Base-by-base conservation (phyloP, 2,797 vertebrate species). In the Cyclura pinguis region DNA sequence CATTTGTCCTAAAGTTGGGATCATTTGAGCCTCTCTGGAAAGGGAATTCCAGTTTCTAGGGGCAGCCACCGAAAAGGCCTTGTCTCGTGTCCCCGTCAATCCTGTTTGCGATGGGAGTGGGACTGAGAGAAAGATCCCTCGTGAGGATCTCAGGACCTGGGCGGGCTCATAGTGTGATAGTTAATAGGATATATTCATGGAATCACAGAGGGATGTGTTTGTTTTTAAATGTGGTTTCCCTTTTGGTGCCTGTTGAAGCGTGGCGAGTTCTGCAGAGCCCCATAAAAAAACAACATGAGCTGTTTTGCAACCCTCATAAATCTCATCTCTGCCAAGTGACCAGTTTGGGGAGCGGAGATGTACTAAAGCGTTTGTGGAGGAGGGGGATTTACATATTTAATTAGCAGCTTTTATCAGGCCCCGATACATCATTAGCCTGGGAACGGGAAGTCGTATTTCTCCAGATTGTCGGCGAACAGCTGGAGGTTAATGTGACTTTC, bases 401-500 rank as follows among this genome's bases (percentile, higher is more conserved):
- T 94, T 87, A 93, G 93, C 0, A n/a, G 89, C 86, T 12, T 76
- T 92, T 16, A 20, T 0, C 3, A 12, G 83, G 90, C n/a, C 7
- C 24, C 74, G 57, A 89, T 29, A 35, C 24, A 55, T 91, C 92
- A 1, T 93, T 88, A 50, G 89, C 77, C 55, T 20, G 4, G 81
- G 86, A 52, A 85, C 1, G 20, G 72, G 42, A 0, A 52, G 80
- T 5, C 1, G 0, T 32, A 73, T 88, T 67, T 91, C 67, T 83
- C 6, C 2, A 55, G 35, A 57, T 84, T 7, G 0, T 74, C 16
- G 64, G 4, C 0, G 29, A 92, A 91, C 94, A 13, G 95, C 92
- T 57, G 94, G 95, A 90, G 92, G 92, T 91, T 84, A 89, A 94
- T 87, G 52, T 67, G 29, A 89, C 47, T 81, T 69, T 14, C 87